Conservation (phyloP, 2,797 vertebrate species). For the Phataginus tricuspis region DNA sequence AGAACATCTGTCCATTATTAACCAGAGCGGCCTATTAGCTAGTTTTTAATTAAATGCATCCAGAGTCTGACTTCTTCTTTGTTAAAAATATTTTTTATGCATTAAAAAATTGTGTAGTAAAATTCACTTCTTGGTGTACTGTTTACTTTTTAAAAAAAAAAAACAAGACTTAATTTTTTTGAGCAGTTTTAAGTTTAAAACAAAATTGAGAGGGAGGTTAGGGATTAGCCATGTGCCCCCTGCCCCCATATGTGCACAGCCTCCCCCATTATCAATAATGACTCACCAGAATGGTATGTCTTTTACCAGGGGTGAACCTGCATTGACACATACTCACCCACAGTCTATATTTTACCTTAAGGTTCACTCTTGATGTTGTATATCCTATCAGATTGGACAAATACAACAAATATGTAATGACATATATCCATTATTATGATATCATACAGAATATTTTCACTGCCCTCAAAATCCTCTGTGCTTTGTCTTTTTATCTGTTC, state of each 20-base stretch:
- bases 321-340: background rate
- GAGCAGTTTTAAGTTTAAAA: background rate
- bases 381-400: background rate
- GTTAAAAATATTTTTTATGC: background rate
- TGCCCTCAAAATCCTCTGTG: background rate
- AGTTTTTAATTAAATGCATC: slow-evolving; percentile 38
- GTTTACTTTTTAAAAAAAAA: no score
- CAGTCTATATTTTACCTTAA: background rate
- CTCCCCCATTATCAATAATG: background rate
- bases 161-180: background rate
- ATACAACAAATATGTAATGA: background rate
- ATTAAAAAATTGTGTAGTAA: background rate
- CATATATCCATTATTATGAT: background rate
- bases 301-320: background rate
- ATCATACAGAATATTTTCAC: background rate
- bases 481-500: background rate
- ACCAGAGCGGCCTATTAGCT: background rate
- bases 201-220: background rate
- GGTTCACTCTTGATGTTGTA: background rate
- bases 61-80: background rate
- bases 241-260: background rate
- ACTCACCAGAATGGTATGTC: background rate
- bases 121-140: background rate
- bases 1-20: slow-evolving; percentile 31
- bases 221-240: background rate